Percentiles rank a stretch among this genome's conserved stretches.
Conservation (phyloP, 2,888 invertebrate genomes). For the Sturmia bella region DNA sequence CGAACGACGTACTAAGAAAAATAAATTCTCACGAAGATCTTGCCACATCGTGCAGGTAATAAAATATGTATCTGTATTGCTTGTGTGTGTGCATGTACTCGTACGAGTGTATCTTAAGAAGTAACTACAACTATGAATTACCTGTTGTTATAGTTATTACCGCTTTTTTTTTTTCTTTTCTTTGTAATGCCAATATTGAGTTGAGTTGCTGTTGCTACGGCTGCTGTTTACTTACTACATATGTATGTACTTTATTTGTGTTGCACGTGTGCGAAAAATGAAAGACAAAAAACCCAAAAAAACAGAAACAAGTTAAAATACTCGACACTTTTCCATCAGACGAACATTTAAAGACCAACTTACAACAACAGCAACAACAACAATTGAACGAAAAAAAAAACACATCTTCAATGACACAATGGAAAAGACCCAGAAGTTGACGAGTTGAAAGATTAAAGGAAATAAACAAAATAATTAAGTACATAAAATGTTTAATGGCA, state of each 20-base stretch:
- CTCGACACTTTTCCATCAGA: slow-evolving; percentile 61
- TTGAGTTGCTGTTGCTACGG: slow-evolving; percentile 33
- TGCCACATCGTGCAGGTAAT: slow-evolving; percentile 51
- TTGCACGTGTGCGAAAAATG: slow-evolving; percentile 67
- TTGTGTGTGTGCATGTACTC: not conserved
- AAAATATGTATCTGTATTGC: not conserved
- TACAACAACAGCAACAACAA: no score
- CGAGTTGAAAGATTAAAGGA: slow-evolving; percentile 50
- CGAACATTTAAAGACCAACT: slow-evolving; percentile 15
- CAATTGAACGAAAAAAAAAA: slow-evolving; percentile 5
- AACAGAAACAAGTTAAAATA: slow-evolving; percentile 39
- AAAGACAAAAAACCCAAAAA: slow-evolving; percentile 13
- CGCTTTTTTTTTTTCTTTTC: slow-evolving; percentile 28
- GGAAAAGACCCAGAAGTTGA: slow-evolving; percentile 52
- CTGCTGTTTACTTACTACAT: no score
- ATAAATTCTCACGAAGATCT: slow-evolving; percentile 64
- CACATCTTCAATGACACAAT: slow-evolving; percentile 42
- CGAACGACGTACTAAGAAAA: slow-evolving; percentile 16
- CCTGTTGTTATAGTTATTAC: slow-evolving; percentile 61
- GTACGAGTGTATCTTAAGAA: slow-evolving; percentile 30
- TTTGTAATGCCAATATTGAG: slow-evolving; percentile 38
- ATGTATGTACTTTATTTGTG: slow-evolving; percentile 61
- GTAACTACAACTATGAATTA: slow-evolving; percentile 49
- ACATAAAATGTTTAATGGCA: slow-evolving; percentile 10
- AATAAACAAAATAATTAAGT: slow-evolving; percentile 63